These are phyloP conservation scores for Tryphoninae sp. DNA, from an alignment of 2,888 invertebrate genomes.

Conservation along the genomic window DNA sequence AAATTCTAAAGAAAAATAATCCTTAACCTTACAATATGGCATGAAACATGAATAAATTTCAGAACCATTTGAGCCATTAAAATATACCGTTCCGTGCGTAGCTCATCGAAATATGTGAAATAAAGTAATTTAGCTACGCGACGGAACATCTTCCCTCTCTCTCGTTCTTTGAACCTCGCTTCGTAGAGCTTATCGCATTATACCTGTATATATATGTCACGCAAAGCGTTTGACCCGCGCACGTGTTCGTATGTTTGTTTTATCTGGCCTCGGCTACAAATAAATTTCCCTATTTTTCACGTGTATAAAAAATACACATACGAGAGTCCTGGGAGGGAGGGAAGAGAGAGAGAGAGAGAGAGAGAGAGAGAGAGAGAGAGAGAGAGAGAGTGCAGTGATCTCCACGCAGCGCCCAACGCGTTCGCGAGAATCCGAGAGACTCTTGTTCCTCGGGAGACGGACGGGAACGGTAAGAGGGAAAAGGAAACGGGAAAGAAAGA, in stretches of 20 bases:
- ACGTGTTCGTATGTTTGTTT: conserved; percentile 27
- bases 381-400: background rate
- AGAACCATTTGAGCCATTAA: too few species aligned
- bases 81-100: too few species aligned
- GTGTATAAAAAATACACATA: conserved; percentile 19
- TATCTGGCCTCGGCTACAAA: conserved; percentile 40
- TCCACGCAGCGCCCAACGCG: conserved; percentile 32
- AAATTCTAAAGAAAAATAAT: too few species aligned
- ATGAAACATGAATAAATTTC: too few species aligned
- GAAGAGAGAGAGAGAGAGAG: background rate
- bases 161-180: background rate
- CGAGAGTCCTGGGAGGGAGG: conserved; percentile 29
- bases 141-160: conserved; percentile 16
- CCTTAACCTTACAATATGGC: too few species aligned
- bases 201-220: conserved; percentile 23
- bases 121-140: too few species aligned
- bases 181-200: background rate
- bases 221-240: conserved; percentile 47
- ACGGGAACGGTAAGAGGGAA: conserved; percentile 24
- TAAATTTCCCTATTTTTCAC: conserved; percentile 69
- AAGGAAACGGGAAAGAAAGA: conserved; percentile 44
- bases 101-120: too few species aligned
- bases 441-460: conserved; percentile 52
- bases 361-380: background rate
- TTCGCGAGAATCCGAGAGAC: conserved; percentile 24